phyloP scores from a whole-genome alignment of 2,888 invertebrate genomes.

The Drosophila eohydei region DNA sequence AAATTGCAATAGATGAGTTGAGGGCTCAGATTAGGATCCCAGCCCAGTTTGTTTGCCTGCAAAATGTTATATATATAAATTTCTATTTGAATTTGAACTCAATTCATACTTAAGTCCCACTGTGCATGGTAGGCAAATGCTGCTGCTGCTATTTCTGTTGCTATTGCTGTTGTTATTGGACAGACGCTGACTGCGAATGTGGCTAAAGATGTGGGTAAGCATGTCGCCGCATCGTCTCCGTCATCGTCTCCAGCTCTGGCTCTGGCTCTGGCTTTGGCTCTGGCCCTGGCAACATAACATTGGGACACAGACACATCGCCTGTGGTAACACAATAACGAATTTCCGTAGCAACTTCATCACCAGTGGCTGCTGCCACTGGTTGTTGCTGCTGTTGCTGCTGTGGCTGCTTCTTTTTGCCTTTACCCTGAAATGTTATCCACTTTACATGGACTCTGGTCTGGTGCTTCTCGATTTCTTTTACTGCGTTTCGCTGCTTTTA shows the following conservation, averaged over 20 bases:
- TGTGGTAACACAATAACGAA: constrained; percentile 83
- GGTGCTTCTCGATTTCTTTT: constrained; percentile 46
- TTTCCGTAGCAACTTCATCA: constrained; percentile 82
- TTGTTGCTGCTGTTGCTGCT: constrained; percentile 17
- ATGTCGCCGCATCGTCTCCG: constrained; percentile 34
- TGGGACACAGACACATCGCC: constrained; percentile 80
- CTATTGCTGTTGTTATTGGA: constrained; percentile 40
- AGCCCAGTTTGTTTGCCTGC: not conserved
- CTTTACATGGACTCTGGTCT: constrained; percentile 67
- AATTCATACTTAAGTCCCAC: constrained; percentile 10
- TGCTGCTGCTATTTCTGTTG: constrained; percentile 10
- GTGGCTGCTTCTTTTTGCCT: constrained; percentile 40
- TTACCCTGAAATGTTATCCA: constrained; percentile 70
- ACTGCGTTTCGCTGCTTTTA: constrained; percentile 28
- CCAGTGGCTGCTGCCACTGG: constrained; percentile 36
- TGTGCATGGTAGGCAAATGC: constrained; percentile 25
- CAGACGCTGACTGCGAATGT: constrained; percentile 50
- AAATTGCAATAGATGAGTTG: not conserved
- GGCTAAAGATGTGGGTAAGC: constrained; percentile 34
- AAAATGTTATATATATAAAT: too few relatives aligned
- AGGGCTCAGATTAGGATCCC: not conserved
- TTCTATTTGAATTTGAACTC: not conserved
- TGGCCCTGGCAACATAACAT: constrained; percentile 61
- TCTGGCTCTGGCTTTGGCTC: constrained; percentile 19
- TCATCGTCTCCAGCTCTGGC: constrained; percentile 17